Percentiles rank a stretch among this genome's conserved stretches.
Conservation (phyloP, 2,888 invertebrate genomes). For the Synergus laeviventris region DNA sequence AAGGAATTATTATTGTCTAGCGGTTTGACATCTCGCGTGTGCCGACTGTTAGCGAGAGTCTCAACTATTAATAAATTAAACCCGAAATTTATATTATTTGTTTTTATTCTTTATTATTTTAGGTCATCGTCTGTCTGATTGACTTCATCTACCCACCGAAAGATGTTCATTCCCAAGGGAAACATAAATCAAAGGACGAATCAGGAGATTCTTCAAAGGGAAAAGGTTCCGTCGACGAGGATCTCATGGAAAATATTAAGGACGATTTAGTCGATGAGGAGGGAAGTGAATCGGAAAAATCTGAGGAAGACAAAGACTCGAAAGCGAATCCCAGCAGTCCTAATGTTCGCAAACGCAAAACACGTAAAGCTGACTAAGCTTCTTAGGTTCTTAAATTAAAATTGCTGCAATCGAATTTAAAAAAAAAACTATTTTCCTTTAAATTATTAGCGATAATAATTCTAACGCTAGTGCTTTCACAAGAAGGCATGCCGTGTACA, state of each 20-base stretch:
- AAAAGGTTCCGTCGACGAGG: conserved; percentile 70
- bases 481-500: not conserved
- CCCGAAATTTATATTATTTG: conserved; percentile 4
- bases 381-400: not conserved
- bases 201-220: conserved; percentile 73
- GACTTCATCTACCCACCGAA: conserved; percentile 91
- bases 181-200: conserved; percentile 72
- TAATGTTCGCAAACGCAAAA: conserved; percentile 84
- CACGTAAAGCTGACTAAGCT: conserved; percentile 83
- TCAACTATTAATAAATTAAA: too few relatives aligned
- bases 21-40: too few relatives aligned
- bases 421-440: not conserved
- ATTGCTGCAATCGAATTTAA: not conserved
- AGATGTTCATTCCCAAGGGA: conserved; percentile 74
- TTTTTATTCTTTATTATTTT: conserved; percentile 63
- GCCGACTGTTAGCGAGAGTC: too few relatives aligned
- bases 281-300: conserved; percentile 74
- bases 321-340: conserved; percentile 76
- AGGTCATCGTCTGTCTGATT: conserved; percentile 90
- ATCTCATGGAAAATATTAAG: conserved; percentile 80
- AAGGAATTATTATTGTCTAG: too few relatives aligned
- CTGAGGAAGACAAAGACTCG: conserved; percentile 76
- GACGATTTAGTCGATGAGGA: conserved; percentile 84
- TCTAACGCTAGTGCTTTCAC: not conserved
- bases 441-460: not conserved